Percentiles rank a stretch among this genome's conserved stretches.
Evolutionary conservation across 2,888 invertebrate species (phyloP).

Genomic region (Megamerina dolium): DNA sequence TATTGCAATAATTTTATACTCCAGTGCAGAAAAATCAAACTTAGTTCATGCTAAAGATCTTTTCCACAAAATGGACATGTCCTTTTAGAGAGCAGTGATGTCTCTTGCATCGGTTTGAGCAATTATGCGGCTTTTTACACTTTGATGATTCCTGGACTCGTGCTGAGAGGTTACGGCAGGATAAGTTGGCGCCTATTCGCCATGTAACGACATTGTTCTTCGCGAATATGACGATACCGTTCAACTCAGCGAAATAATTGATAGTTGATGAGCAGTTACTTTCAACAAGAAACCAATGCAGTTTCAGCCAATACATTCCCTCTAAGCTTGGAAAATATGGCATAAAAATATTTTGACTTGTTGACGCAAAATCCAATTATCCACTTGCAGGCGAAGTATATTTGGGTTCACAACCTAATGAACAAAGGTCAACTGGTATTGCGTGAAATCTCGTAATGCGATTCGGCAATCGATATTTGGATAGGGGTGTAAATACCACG

Average conservation of each 20-base stretch:
- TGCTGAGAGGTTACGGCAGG: constrained; percentile 9
- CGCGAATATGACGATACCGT: constrained; percentile 8
- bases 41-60: constrained; percentile 8
- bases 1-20: too few relatives aligned
- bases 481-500: too few relatives aligned
- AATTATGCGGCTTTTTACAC: constrained; percentile 1
- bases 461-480: constrained; percentile 2
- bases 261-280: constrained; percentile 30
- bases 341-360: constrained; percentile 29
- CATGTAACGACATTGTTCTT: constrained; percentile 7
- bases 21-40: constrained; percentile 11
- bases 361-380: constrained; percentile 11
- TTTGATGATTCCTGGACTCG: constrained; percentile 12
- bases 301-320: constrained; percentile 27
- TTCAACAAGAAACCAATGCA: constrained; percentile 27
- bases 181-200: constrained; percentile 13
- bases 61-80: constrained; percentile 7
- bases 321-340: too few relatives aligned
- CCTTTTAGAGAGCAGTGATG: constrained; percentile 14
- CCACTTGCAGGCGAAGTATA: constrained; percentile 9
- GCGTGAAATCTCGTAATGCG: constrained; percentile 5
- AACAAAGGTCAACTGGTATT: too few relatives aligned
- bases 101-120: constrained; percentile 11
- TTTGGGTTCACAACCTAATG: constrained; percentile 11
- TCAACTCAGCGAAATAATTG: constrained; percentile 11